phyloP scores from a whole-genome alignment of 1,140 invertebrate species.

The Sarcophaga bullata region DNA sequence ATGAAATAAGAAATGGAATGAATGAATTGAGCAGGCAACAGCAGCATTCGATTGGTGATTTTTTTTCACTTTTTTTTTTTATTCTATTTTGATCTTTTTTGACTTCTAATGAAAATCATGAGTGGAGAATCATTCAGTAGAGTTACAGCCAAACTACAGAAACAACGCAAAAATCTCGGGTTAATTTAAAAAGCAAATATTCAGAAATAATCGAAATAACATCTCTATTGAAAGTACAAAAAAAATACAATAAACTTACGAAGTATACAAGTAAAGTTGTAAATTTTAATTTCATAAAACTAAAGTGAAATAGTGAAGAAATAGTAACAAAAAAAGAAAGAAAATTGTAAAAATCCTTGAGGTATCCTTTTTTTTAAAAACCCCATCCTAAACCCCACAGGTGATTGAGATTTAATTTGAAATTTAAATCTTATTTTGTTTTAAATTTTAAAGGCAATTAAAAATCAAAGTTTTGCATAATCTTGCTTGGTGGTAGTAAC shows the following conservation, averaged over 20 bases:
- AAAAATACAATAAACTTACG: too few species aligned
- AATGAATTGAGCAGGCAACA: conserved; percentile 18
- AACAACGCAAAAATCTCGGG: conserved; percentile 59
- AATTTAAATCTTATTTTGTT: background rate
- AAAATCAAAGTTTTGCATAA: conserved; percentile 14
- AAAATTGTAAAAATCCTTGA: background rate
- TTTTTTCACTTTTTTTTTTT: conserved; percentile 8
- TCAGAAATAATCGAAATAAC: background rate
- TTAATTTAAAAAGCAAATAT: background rate
- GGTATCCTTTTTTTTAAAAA: background rate
- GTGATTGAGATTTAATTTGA: background rate
- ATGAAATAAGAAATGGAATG: conserved; percentile 17
- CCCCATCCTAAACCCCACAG: background rate
- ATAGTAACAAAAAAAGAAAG: background rate
- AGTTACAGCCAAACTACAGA: conserved; percentile 63
- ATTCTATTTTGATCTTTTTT: conserved; percentile 45
- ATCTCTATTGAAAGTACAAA: too few species aligned
- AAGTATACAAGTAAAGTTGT: too few species aligned
- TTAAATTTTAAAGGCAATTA: background rate
- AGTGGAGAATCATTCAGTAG: conserved; percentile 65
- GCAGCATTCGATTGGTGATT: conserved; percentile 19
- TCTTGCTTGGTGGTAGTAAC: too few species aligned
- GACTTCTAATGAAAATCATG: conserved; percentile 64
- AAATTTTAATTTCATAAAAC: background rate
- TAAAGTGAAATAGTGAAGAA: background rate